These are phyloP conservation scores for Pristionchus maxplancki DNA, from an alignment of 2,888 invertebrate genomes.

Conservation along the genomic window DNA sequence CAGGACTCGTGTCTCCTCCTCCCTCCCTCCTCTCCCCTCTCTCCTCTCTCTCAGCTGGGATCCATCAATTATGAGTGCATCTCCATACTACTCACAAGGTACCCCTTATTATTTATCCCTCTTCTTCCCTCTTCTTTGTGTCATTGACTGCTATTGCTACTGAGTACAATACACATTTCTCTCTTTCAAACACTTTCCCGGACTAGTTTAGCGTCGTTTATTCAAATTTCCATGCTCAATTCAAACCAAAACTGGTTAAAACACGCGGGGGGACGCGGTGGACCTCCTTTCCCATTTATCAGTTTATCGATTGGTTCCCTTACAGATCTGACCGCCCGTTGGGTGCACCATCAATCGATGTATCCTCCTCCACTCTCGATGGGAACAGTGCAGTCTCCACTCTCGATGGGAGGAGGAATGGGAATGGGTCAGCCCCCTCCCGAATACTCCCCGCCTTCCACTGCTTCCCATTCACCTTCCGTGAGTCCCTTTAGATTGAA, in stretches of 20 bases:
- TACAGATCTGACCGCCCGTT: conserved; percentile 34
- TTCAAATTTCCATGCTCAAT: not conserved
- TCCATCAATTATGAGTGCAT: conserved; percentile 43
- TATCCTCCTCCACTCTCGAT: conserved; percentile 23
- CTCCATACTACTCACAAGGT: conserved; percentile 42
- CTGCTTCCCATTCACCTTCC: not conserved
- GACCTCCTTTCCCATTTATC: not conserved
- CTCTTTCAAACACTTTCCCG: not conserved
- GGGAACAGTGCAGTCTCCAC: too few relatives aligned
- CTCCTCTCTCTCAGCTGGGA: not conserved
- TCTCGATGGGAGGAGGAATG: not conserved
- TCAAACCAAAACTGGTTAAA: not conserved
- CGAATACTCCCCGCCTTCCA: not conserved
- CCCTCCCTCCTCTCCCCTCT: not conserved
- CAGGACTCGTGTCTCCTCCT: not conserved
- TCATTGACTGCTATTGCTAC: not conserved
- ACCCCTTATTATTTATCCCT: conserved; percentile 1
- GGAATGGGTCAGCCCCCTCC: not conserved
- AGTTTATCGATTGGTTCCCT: not conserved
- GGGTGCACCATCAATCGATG: conserved; percentile 35
- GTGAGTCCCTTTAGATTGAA: not conserved
- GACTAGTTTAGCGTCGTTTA: not conserved
- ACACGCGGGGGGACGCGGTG: not conserved
- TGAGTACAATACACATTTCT: not conserved
- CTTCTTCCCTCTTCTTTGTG: not conserved